Conservation (phyloP, 2,113 vertebrate genomes). For the Micronycteris hirsuta region DNA sequence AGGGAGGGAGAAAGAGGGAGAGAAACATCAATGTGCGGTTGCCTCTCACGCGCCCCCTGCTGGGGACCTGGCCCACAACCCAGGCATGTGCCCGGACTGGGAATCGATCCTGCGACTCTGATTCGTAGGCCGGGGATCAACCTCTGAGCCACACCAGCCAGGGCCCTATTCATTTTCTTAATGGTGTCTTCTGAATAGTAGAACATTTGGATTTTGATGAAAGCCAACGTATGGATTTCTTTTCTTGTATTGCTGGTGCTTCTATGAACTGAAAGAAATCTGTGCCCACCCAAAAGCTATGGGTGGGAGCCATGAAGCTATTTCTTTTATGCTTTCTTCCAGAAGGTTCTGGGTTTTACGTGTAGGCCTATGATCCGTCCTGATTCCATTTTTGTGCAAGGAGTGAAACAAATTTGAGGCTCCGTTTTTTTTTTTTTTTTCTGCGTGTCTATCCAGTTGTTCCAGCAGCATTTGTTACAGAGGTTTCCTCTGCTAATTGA, state of each 20-base stretch:
- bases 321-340: not conserved
- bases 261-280: not conserved
- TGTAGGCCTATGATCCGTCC: not conserved
- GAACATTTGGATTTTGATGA: not conserved
- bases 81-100: too few relatives aligned
- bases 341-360: not conserved
- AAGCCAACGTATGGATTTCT: not conserved
- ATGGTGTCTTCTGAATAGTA: not conserved
- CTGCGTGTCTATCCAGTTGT: not conserved
- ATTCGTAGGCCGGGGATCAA: too few relatives aligned
- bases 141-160: too few relatives aligned
- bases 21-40: too few relatives aligned
- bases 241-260: too few relatives aligned
- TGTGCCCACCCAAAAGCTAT: not conserved
- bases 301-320: not conserved
- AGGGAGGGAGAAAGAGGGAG: too few relatives aligned
- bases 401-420: not conserved
- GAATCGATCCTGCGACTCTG: too few relatives aligned
- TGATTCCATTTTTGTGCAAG: not conserved
- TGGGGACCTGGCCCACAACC: too few relatives aligned
- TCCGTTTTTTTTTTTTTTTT: rapidly evolving
- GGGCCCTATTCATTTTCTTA: not conserved
- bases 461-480: not conserved
- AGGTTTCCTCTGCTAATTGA: not conserved
- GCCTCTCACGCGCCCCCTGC: too few relatives aligned